phyloP scores from a whole-genome alignment of 2,113 vertebrate species.

The Gracilinanus agilis region DNA sequence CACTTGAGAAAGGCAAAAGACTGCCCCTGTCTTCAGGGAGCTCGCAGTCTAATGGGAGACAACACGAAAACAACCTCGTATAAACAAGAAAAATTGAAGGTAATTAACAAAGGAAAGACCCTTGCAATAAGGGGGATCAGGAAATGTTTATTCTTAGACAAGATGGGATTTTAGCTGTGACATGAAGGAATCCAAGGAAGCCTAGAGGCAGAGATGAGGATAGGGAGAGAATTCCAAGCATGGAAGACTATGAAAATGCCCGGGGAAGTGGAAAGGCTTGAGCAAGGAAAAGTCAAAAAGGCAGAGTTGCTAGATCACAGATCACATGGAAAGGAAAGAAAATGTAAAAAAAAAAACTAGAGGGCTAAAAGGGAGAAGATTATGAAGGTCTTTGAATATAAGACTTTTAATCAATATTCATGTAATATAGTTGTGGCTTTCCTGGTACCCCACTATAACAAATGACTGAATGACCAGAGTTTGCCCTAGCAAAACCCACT shows the following conservation, averaged over 20 bases:
- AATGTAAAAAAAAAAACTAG: not conserved
- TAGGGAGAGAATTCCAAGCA: not conserved
- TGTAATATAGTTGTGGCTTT: not conserved
- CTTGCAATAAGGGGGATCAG: not conserved
- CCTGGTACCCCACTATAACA: not conserved
- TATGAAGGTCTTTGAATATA: not conserved
- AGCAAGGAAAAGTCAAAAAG: not conserved
- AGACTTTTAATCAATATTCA: not conserved
- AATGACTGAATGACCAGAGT: slow-evolving; percentile 44
- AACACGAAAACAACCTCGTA: not conserved
- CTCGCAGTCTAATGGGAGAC: not conserved
- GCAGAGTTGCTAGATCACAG: not conserved
- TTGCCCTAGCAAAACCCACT: slow-evolving; percentile 33
- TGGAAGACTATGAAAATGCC: too few relatives aligned
- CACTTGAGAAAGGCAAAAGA: not conserved
- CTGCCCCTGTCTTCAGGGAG: not conserved
- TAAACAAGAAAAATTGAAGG: not conserved
- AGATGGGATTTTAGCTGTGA: not conserved
- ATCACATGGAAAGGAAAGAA: not conserved
- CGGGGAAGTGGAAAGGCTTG: not conserved
- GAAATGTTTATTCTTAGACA: not conserved
- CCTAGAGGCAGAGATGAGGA: not conserved
- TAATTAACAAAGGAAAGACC: not conserved
- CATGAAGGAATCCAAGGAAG: not conserved
- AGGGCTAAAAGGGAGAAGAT: not conserved